Evolutionary conservation across 2,113 vertebrate species (phyloP).

Genomic region (Epinephelus cyanopodus): DNA sequence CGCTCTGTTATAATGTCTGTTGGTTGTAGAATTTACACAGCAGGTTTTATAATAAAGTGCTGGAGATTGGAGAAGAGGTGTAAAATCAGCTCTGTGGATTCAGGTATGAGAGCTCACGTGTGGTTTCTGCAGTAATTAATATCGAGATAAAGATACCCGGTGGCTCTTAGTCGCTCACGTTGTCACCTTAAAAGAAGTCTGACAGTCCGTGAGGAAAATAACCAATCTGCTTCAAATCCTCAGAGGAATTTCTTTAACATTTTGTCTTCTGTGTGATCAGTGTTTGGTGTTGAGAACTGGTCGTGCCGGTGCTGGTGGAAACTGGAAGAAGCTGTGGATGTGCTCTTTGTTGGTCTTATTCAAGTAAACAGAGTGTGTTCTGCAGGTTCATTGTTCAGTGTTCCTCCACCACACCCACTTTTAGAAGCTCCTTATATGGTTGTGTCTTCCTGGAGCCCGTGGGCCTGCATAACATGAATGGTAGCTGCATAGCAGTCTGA

Average conservation of each 20-base stretch:
- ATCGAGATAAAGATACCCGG: conserved; percentile 21
- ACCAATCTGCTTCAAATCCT: background rate
- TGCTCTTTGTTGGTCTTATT: conserved; percentile 34
- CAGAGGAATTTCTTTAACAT: conserved; percentile 1
- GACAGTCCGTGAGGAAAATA: conserved; percentile 19
- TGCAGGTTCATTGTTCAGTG: conserved; percentile 36
- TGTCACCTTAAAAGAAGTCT: conserved; percentile 23
- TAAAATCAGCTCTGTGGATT: conserved; percentile 28
- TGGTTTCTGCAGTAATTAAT: conserved; percentile 27
- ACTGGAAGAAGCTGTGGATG: background rate
- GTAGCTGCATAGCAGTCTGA: conserved; percentile 52
- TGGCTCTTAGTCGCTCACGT: conserved; percentile 9
- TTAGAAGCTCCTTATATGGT: conserved; percentile 44
- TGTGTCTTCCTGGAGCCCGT: conserved; percentile 42
- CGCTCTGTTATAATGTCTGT: conserved; percentile 9
- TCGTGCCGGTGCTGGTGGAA: conserved; percentile 25
- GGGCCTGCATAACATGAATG: conserved; percentile 38
- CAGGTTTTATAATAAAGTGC: conserved; percentile 7
- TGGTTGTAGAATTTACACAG: conserved; percentile 8
- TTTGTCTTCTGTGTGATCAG: conserved; percentile 22
- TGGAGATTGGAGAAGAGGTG: background rate
- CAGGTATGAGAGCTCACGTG: background rate
- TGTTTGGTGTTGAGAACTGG: conserved; percentile 35
- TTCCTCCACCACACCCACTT: conserved; percentile 54
- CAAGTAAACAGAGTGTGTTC: conserved; percentile 32